Evolutionary conservation across 2,888 invertebrate species (phyloP).

Genomic region (Choreutis nemorana): DNA sequence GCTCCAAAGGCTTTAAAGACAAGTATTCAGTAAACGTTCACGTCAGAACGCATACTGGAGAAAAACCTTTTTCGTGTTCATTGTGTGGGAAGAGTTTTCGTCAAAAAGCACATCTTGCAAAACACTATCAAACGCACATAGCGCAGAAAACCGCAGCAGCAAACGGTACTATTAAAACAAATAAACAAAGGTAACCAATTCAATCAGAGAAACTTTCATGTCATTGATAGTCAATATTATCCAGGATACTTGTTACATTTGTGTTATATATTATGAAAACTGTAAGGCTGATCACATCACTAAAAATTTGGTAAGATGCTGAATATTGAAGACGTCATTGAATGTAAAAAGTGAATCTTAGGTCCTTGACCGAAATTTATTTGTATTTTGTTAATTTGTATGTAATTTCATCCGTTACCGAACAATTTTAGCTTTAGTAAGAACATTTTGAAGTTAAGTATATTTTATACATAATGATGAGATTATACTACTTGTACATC

Average conservation of each 20-base stretch:
- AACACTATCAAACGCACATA: conserved; percentile 93
- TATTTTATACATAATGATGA: conserved; percentile 21
- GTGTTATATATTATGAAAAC: conserved; percentile 38
- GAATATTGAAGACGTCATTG: conserved; percentile 49
- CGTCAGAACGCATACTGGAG: conserved; percentile 96
- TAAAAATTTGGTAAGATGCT: conserved; percentile 64
- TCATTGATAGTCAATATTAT: conserved; percentile 50
- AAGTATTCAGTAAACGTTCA: conserved; percentile 98
- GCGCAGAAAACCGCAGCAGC: conserved; percentile 81
- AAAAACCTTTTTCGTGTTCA: conserved; percentile 95
- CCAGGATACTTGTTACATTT: conserved; percentile 44
- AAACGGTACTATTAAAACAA: conserved; percentile 69
- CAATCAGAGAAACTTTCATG: conserved; percentile 12
- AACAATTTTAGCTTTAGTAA: conserved; percentile 54
- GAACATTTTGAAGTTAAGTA: conserved; percentile 38
- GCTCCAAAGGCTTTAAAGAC: conserved; percentile 93
- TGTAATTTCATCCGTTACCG: conserved; percentile 64
- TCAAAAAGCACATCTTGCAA: conserved; percentile 91
- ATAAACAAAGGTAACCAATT: conserved; percentile 55
- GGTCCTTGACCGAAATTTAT: conserved; percentile 38
- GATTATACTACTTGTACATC: conserved; percentile 26
- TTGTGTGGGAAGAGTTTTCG: conserved; percentile 93
- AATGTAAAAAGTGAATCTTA: conserved; percentile 33
- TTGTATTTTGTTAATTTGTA: conserved; percentile 52
- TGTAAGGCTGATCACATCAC: conserved; percentile 62